Base-by-base conservation (phyloP, 2,888 invertebrate species). In the Oscheius sp. region DNA sequence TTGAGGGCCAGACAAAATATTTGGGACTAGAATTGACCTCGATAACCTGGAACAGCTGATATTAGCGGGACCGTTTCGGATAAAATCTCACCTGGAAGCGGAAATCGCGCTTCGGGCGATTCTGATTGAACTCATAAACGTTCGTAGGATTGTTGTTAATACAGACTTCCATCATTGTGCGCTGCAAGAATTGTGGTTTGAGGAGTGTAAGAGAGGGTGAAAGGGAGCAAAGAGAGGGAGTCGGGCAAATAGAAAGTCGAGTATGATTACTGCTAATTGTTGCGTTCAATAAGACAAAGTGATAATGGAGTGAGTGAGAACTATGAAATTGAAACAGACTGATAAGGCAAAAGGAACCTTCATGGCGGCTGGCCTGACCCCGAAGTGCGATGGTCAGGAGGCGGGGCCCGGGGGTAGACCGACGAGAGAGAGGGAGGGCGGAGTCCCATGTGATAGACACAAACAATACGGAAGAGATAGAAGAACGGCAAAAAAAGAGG, bases 1-100 rank as follows among this genome's bases (percentile, higher is more conserved):
- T 76, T 50, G 76, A 76, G 32, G 83, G 84, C 83, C 82, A 85
- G 51, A 85, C 79, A 75, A 85, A 85, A 84, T 84, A 85, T 73
- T 84, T 84, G 29, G 85, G 84, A 29, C 82, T 83, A 58, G 83
- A 74, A 58, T 81, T 75, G 21, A 85, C 82, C 74, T 84, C 81
- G 66, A 85, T 84, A 21, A 85, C 83, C 83, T 83, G 50, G 33
- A 66, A 37, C 10, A n/a, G 7, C 0, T 10, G 73, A n/a, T 13
- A 29, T 55, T n/a, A 42, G 42, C 42, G 42, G 42, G 7, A 42
- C 3, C 42, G 42, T 21, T 21, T 21, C 4, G 42, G 42, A 7
- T 42, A 3, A 42, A 7, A 42, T 42, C 76, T 75, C 21, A 83
- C 83, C 76, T 84, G 82, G 77, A 85, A 81, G 5, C 83, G 80